Evolutionary conservation across 2,888 invertebrate species (phyloP).

Genomic region (Esperia sulphurella): DNA sequence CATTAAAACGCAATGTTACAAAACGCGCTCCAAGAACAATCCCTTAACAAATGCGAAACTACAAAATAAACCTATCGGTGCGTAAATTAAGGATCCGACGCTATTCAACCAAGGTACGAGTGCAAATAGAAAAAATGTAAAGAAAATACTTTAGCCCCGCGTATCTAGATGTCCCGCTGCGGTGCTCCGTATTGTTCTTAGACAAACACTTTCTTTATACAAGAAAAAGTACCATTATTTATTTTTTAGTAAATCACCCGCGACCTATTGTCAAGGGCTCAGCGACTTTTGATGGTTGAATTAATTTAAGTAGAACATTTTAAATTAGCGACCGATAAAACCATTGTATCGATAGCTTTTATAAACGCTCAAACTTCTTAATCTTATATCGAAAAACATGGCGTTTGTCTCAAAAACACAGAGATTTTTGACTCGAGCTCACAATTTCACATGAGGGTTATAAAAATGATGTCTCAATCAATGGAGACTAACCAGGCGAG

Average conservation of each 20-base stretch:
- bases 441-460: conserved; percentile 7
- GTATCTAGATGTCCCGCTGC: conserved; percentile 76
- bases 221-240: conserved; percentile 55
- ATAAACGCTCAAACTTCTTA: conserved; percentile 20
- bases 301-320: conserved; percentile 51
- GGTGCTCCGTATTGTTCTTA: conserved; percentile 71
- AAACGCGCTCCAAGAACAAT: conserved; percentile 64
- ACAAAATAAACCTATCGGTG: conserved; percentile 70
- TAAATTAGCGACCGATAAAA: conserved; percentile 36
- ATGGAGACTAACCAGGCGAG: conserved; percentile 51
- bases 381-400: conserved; percentile 10
- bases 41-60: conserved; percentile 60
- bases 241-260: conserved; percentile 60
- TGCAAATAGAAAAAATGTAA: conserved; percentile 58
- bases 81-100: conserved; percentile 73
- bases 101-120: conserved; percentile 61
- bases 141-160: conserved; percentile 58
- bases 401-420: conserved; percentile 4
- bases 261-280: conserved; percentile 46
- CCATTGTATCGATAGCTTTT: conserved; percentile 30
- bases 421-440: conserved; percentile 15
- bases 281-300: conserved; percentile 62
- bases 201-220: conserved; percentile 73
- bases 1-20: conserved; percentile 59
- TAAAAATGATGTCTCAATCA: conserved; percentile 62